phyloP scores from a whole-genome alignment of 1,140 invertebrate genomes.

The Trialeurodes vaporariorum region DNA sequence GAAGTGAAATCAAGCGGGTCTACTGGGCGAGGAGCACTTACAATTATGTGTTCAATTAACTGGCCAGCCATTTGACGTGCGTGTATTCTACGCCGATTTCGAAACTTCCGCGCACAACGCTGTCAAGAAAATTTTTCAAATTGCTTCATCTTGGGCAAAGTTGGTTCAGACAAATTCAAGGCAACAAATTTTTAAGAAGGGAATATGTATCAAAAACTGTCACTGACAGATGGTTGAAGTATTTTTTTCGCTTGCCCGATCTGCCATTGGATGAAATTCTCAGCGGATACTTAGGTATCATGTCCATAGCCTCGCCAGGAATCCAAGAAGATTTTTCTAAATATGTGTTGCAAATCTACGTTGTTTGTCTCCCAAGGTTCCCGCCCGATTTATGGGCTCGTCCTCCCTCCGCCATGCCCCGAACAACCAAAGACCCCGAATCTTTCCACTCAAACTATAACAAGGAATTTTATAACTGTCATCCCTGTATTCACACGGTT shows the following conservation, averaged over 20 bases:
- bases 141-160: neutral
- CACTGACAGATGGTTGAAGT: neutral
- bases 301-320: neutral
- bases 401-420: neutral
- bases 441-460: slow-evolving; percentile 10
- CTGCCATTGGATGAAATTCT: neutral
- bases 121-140: no score
- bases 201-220: neutral
- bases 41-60: neutral
- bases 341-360: slow-evolving; percentile 3
- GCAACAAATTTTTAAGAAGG: neutral
- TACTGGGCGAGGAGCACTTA: no score
- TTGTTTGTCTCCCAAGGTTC: neutral
- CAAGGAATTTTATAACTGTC: slow-evolving; percentile 3
- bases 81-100: neutral
- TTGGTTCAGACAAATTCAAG: neutral
- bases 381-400: slow-evolving; percentile 6
- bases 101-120: neutral
- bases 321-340: neutral
- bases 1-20: no score
- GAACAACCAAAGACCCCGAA: slow-evolving; percentile 9
- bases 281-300: neutral
- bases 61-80: neutral
- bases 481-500: slow-evolving; percentile 8
- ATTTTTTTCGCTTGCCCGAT: neutral